These are phyloP conservation scores for Brachypterus glaber DNA, from an alignment of 2,888 invertebrate genomes.

Conservation along the genomic window DNA sequence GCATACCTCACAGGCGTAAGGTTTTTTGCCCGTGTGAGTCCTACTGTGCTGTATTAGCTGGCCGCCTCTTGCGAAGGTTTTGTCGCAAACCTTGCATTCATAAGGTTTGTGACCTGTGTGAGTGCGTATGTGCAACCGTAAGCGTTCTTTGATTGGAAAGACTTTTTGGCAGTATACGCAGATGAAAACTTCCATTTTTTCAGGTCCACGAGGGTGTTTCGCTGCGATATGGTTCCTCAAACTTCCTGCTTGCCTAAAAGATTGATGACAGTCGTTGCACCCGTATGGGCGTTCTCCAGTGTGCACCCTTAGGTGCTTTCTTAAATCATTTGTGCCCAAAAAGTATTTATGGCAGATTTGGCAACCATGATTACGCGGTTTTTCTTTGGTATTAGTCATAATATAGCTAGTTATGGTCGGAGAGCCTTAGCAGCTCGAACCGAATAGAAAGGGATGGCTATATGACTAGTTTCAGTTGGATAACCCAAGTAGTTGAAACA, in stretches of 20 bases:
- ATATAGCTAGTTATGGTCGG: no score
- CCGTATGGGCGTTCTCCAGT: constrained; percentile 53
- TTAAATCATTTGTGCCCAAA: constrained; percentile 53
- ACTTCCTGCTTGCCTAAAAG: constrained; percentile 55
- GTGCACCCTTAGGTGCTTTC: constrained; percentile 58
- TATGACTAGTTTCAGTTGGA: no score
- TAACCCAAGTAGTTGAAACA: no score
- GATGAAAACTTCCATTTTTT: constrained; percentile 45
- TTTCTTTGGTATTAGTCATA: constrained; percentile 16
- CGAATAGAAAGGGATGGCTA: no score
- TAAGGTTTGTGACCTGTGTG: constrained; percentile 66
- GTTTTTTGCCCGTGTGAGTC: constrained; percentile 63
- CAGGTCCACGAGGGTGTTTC: constrained; percentile 43
- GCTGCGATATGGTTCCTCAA: constrained; percentile 54
- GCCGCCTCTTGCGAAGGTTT: constrained; percentile 62
- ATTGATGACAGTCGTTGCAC: constrained; percentile 53
- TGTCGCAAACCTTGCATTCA: constrained; percentile 52
- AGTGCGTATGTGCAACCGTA: constrained; percentile 61
- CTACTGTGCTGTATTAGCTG: constrained; percentile 67
- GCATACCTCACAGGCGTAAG: constrained; percentile 63
- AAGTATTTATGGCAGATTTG: constrained; percentile 56
- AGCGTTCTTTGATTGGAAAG: constrained; percentile 66
- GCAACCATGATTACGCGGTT: constrained; percentile 45
- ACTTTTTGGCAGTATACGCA: constrained; percentile 68
- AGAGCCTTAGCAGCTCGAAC: no score